Evolutionary conservation across 2,113 vertebrate genomes (phyloP), one percentile per base, ranked within the genome.

Genomic region (Arizona elegans): DNA sequence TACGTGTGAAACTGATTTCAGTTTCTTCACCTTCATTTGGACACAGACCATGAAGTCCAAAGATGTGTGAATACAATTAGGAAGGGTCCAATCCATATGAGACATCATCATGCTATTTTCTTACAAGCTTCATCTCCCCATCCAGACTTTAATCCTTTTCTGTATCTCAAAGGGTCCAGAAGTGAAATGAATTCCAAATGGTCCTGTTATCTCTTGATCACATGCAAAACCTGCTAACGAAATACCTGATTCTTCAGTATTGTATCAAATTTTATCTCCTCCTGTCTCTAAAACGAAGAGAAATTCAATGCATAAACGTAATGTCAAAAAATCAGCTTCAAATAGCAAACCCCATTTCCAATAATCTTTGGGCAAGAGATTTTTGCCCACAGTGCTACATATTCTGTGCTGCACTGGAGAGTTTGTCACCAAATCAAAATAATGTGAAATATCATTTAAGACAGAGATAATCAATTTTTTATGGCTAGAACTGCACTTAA

Each of bases 1-100:
- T 86, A 90, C 65, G 88, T 93, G 88, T 93, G 88, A 90, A 93
- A 93, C 65, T 93, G 88, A 87, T 90, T 86, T 93, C 88, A 62
- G 53, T 38, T 90, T 93, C 55, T 38, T 89, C 29, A 86, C 56
- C 70, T 93, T 65, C 56, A 87, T 93, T 90, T 90, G 55, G 88
- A 90, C 56, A 93, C 88, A 93, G 88, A 85, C 92, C 56, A 90
- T 90, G 88, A 87, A 93, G 75, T 86, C 92, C 50, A 90, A 52
- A 93, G 47, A 56, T 90, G 55, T 85, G 19, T 43, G n/a, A 86
- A 50, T 62, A 59, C 56, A 93, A 90, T 90, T 87, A 90, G 47
- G 88, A 56, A 90, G 29, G 88, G 29, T 93, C 86, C 75, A 90
- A 15, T 93, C 86, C 75, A 90, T n/a, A 38, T 59, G 70, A 19